Percentiles rank a stretch among this genome's conserved stretches.
These are phyloP conservation scores for Choloepus didactylus DNA, from an alignment of 2,797 vertebrate species.

Conservation along the genomic window DNA sequence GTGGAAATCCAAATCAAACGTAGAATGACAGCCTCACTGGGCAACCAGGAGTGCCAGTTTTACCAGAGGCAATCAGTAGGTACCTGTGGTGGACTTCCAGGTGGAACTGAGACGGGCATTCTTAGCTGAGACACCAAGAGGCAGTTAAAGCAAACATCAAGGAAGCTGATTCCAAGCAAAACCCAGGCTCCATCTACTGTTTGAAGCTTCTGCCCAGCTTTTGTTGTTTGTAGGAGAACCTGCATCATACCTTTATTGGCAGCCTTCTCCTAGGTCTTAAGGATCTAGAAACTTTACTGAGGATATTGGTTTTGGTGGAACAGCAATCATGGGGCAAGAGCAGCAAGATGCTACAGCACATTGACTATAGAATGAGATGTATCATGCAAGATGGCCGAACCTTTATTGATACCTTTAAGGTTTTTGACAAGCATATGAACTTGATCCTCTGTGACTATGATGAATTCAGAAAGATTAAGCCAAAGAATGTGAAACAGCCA, in stretches of 20 bases:
- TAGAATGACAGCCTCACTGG: too few relatives aligned
- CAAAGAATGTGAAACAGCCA: conserved; percentile 96
- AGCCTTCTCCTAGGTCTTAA: background rate
- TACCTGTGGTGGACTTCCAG: background rate
- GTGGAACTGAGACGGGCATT: background rate
- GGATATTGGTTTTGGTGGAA: background rate
- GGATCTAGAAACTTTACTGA: background rate
- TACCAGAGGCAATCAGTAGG: background rate
- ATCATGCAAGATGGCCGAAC: too few relatives aligned
- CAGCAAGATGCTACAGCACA: too few relatives aligned
- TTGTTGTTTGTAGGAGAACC: background rate
- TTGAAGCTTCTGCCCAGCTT: background rate
- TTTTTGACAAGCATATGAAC: too few relatives aligned
- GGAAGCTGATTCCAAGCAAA: too few relatives aligned
- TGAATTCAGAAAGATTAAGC: conserved; percentile 85
- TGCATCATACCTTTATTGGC: background rate
- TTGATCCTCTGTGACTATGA: too few relatives aligned
- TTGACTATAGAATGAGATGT: too few relatives aligned
- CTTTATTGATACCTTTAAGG: too few relatives aligned
- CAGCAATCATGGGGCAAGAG: too few relatives aligned
- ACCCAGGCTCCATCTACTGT: background rate
- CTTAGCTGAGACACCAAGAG: background rate
- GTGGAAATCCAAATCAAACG: too few relatives aligned
- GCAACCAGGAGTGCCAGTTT: background rate
- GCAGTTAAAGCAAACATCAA: background rate